A percentile compares a stretch with the other conserved stretches of the same genome.
phyloP scores from a whole-genome alignment of 2,888 invertebrate species.

The Hydrotaea diabolus region DNA sequence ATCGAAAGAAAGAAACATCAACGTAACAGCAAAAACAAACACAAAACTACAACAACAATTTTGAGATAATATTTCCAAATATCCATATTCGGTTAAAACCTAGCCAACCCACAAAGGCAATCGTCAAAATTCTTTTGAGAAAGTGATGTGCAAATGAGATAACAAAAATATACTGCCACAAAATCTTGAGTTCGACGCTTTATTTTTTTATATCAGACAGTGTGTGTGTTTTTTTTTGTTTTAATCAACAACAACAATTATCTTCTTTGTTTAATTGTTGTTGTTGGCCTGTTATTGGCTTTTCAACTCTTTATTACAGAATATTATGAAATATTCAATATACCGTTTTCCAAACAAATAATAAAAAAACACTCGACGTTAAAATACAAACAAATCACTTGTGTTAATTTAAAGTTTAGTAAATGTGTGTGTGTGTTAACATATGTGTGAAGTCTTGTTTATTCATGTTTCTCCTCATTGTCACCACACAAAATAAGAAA shows the following conservation, averaged over 20 bases:
- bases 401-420: slow-evolving; percentile 33
- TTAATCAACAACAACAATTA: not conserved
- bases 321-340: slow-evolving; percentile 44
- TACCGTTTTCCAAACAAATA: slow-evolving; percentile 52
- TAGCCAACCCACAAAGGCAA: not conserved
- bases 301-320: slow-evolving; percentile 36
- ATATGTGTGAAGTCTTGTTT: no score
- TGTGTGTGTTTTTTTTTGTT: not conserved
- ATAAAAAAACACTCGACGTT: not conserved
- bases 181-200: not conserved
- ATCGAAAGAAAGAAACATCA: no score
- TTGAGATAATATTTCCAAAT: not conserved
- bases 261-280: not conserved
- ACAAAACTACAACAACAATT: not conserved
- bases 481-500: slow-evolving; percentile 42
- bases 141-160: slow-evolving; percentile 14
- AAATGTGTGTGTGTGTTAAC: slow-evolving; percentile 2
- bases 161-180: not conserved
- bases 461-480: not conserved
- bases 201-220: not conserved
- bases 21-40: not conserved
- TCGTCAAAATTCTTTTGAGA: not conserved
- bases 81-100: not conserved
- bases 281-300: not conserved
- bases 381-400: slow-evolving; percentile 15